These are phyloP conservation scores for Plecotus auritus DNA, from an alignment of 2,113 vertebrate genomes.

Conservation along the genomic window DNA sequence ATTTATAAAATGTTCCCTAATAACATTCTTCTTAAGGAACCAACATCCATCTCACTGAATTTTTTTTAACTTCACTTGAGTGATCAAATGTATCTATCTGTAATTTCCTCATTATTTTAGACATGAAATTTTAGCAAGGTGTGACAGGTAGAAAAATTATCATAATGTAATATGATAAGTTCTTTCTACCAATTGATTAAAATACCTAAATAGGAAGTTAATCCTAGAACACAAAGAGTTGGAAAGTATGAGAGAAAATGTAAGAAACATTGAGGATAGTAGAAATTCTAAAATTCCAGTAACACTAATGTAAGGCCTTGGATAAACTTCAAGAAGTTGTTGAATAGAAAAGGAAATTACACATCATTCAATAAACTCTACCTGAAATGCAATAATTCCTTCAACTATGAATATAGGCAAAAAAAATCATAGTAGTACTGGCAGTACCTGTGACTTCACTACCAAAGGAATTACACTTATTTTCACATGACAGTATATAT, in stretches of 20 bases:
- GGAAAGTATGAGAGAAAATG: not conserved
- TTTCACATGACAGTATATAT: not conserved
- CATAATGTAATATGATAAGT: not conserved
- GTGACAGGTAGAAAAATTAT: not conserved
- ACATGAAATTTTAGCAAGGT: not conserved
- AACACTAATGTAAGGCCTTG: not conserved
- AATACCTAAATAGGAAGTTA: not conserved
- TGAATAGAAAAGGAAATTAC: not conserved
- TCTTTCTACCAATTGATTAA: not conserved
- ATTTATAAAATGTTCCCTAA: not conserved
- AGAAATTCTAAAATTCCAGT: not conserved
- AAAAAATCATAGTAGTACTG: not conserved
- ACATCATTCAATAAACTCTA: not conserved
- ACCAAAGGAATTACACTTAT: not conserved
- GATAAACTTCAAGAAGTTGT: not conserved
- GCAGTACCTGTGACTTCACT: not conserved
- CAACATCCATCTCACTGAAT: not conserved
- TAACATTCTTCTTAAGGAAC: not conserved
- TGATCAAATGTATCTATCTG: not conserved
- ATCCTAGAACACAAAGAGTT: not conserved
- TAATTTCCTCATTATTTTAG: slow-evolving; percentile 17
- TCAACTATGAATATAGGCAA: not conserved
- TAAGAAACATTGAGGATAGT: not conserved
- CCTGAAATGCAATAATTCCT: not conserved
- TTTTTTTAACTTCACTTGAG: not conserved